Evolutionary conservation across 2,797 vertebrate genomes (phyloP).

Genomic region (Cynopterus sphinx): DNA sequence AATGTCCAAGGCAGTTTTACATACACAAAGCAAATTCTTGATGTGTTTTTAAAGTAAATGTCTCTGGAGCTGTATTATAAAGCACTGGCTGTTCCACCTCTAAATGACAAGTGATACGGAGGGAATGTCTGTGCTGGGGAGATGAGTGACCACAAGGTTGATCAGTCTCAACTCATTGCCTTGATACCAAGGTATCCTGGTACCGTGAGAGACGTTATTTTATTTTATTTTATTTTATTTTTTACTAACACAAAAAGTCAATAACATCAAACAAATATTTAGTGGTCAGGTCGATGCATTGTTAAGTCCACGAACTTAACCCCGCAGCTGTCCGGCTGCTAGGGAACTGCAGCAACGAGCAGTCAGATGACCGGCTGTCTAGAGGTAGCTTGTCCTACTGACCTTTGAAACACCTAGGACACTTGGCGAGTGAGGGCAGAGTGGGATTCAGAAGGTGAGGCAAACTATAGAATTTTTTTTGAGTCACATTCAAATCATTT

Average conservation of each 20-base stretch:
- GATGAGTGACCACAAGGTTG: not conserved
- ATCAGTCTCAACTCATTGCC: not conserved
- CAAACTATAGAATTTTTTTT: not conserved
- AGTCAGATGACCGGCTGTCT: not conserved
- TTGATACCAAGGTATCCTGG: not conserved
- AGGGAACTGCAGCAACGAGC: not conserved
- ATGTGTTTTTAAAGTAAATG: not conserved
- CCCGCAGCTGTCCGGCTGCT: not conserved
- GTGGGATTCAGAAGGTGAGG: not conserved
- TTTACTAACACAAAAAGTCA: not conserved
- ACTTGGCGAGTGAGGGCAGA: not conserved
- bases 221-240: not conserved
- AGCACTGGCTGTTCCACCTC: not conserved
- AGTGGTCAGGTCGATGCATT: not conserved
- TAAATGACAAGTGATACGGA: not conserved
- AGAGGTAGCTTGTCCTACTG: not conserved
- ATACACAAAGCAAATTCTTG: constrained; percentile 10
- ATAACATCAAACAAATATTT: constrained; percentile 26
- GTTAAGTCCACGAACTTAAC: not conserved
- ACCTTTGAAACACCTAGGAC: not conserved
- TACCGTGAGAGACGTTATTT: not conserved
- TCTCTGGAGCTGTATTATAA: not conserved
- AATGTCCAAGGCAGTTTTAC: not conserved
- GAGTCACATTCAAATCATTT: not conserved
- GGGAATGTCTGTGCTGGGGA: not conserved